These are phyloP conservation scores for Lithophane semibrunnea DNA, from an alignment of 2,888 invertebrate species.

Conservation along the genomic window DNA sequence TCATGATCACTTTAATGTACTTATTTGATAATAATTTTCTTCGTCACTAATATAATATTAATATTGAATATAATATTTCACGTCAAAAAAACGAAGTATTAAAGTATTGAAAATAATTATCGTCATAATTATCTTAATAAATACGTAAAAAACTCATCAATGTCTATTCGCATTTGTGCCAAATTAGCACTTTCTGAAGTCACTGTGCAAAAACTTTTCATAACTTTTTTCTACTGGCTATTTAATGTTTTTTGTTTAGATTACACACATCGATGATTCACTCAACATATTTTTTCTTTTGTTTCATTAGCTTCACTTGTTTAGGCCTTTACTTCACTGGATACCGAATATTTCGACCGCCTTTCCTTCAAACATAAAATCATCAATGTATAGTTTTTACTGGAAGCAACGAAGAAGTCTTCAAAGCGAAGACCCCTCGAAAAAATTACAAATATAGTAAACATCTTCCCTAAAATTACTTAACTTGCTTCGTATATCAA, in stretches of 20 bases:
- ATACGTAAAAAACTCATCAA: slow-evolving; percentile 42
- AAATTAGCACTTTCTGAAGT: slow-evolving; percentile 29
- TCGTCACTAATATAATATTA: no score
- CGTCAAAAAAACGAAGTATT: neutral
- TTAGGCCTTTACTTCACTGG: neutral
- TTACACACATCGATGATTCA: slow-evolving; percentile 24
- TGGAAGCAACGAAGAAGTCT: neutral
- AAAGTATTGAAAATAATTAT: neutral
- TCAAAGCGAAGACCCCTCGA: neutral
- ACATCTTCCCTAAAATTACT: slow-evolving; percentile 2
- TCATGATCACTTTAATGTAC: no score
- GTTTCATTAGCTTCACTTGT: slow-evolving; percentile 42
- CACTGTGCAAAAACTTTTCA: slow-evolving; percentile 31
- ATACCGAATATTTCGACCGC: neutral
- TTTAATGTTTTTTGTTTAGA: slow-evolving; percentile 37
- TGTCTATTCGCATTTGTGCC: slow-evolving; percentile 19
- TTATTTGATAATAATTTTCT: no score
- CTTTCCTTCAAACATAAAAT: neutral
- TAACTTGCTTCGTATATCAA: slow-evolving; percentile 21
- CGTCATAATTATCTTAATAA: neutral
- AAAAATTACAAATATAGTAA: neutral
- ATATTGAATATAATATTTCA: no score
- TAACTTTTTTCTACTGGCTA: slow-evolving; percentile 42
- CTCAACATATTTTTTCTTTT: slow-evolving; percentile 23
- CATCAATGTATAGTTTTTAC: neutral